These are phyloP conservation scores for Dicrurus megarhynchus DNA, from an alignment of 2,113 vertebrate genomes.

Conservation along the genomic window DNA sequence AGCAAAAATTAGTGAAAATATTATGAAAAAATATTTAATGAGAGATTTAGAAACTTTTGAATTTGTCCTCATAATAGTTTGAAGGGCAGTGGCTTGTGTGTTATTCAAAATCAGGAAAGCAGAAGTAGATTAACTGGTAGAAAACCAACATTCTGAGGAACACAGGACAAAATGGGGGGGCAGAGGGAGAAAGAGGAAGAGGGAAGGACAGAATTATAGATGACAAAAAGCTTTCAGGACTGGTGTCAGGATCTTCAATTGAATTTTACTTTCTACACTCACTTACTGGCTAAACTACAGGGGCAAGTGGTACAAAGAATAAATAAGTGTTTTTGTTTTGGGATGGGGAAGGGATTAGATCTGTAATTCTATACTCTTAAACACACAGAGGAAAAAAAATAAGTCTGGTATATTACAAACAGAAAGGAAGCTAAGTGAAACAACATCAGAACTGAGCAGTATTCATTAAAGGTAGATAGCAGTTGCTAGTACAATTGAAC, in stretches of 20 bases:
- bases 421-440: neutral
- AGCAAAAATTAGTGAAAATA: neutral
- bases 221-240: neutral
- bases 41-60: neutral
- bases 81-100: neutral
- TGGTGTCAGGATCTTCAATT: neutral
- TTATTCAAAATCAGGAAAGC: neutral
- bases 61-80: neutral
- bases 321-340: neutral
- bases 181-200: neutral
- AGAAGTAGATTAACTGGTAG: neutral
- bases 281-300: neutral
- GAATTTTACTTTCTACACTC: neutral
- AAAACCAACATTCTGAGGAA: neutral
- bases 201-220: neutral
- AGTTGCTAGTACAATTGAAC: neutral
- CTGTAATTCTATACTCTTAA: neutral
- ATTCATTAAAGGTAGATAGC: neutral
- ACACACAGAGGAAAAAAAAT: neutral
- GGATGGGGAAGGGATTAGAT: neutral
- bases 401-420: neutral
- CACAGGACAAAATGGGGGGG: neutral
- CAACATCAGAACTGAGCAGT: neutral
- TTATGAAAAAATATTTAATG: neutral
- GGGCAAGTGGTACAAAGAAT: neutral